phyloP scores from a whole-genome alignment of 2,888 invertebrate genomes.

The Chrysolina americana region DNA sequence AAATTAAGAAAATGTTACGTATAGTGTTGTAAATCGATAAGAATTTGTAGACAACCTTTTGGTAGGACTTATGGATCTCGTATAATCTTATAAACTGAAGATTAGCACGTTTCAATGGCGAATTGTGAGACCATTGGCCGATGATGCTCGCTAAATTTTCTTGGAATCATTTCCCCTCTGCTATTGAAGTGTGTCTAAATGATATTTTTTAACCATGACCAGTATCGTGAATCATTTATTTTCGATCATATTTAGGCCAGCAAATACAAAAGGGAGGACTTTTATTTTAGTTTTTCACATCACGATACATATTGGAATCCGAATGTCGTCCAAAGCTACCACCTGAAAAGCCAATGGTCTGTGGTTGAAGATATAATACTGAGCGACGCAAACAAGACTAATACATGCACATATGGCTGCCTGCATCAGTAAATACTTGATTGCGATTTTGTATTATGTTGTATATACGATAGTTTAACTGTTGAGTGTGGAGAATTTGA shows the following conservation, averaged over 20 bases:
- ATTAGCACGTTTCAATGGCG: not conserved
- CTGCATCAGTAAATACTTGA: not conserved
- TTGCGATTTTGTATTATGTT: constrained; percentile 11
- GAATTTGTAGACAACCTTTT: not conserved
- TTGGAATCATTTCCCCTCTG: too few relatives aligned
- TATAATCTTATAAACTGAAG: not conserved
- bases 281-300: too few relatives aligned
- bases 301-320: too few relatives aligned
- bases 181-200: too few relatives aligned
- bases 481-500: constrained; percentile 1
- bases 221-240: too few relatives aligned
- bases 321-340: too few relatives aligned
- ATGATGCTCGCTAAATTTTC: too few relatives aligned
- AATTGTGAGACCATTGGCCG: not conserved
- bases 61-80: not conserved
- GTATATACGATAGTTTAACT: constrained; percentile 9
- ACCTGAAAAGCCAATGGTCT: not conserved
- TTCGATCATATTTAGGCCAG: too few relatives aligned
- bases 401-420: not conserved
- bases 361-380: not conserved
- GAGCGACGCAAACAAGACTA: constrained; percentile 2
- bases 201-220: not conserved
- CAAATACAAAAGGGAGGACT: too few relatives aligned
- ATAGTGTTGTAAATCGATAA: not conserved
- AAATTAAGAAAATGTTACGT: constrained; percentile 2